Percentiles rank a stretch among this genome's conserved stretches.
Evolutionary conservation across 2,113 vertebrate genomes (phyloP).

Genomic region (Prochilodus magdalenae): DNA sequence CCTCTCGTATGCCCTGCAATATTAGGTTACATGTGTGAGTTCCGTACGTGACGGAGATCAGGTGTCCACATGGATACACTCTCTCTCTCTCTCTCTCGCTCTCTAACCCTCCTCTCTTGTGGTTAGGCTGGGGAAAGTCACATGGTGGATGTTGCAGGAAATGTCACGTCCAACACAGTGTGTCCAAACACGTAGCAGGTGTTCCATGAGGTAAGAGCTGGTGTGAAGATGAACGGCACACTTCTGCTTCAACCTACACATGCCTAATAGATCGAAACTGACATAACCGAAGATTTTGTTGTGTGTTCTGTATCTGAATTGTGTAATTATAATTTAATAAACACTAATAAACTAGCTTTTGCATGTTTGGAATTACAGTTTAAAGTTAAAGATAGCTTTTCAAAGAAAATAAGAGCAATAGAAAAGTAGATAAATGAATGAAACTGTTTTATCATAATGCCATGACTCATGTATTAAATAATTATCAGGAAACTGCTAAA

Average conservation of each 20-base stretch:
- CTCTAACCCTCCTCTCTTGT: background rate
- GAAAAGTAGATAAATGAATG: no score
- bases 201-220: background rate
- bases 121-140: conserved; percentile 10
- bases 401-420: no score
- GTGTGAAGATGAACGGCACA: background rate
- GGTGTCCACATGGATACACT: background rate
- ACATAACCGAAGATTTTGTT: background rate
- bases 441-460: no score
- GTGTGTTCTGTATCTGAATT: background rate
- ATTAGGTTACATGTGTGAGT: conserved; percentile 12
- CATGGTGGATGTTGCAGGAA: conserved; percentile 39
- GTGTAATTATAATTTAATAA: background rate
- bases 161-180: conserved; percentile 50
- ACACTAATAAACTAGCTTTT: background rate
- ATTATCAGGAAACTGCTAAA: no score
- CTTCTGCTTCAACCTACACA: background rate
- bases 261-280: background rate
- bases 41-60: conserved; percentile 29
- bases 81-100: conserved; percentile 11
- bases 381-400: no score
- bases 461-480: no score
- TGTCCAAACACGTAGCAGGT: conserved; percentile 19
- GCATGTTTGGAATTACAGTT: no score
- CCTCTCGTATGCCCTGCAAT: background rate